These are phyloP conservation scores for Drosophila auraria DNA, from an alignment of 1,140 invertebrate species.

Conservation along the genomic window DNA sequence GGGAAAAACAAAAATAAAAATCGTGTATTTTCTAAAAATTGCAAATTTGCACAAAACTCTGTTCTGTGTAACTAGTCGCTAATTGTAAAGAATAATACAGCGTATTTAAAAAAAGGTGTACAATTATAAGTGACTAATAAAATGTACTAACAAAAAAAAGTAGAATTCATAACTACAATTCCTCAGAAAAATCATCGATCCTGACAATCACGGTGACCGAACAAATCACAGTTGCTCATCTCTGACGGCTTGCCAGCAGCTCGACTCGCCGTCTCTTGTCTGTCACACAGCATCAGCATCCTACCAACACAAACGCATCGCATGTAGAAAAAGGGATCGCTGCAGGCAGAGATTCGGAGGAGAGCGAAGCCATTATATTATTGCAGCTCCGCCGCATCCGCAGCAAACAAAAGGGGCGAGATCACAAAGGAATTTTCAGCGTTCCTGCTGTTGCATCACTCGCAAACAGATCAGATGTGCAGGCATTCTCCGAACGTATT, in stretches of 20 bases:
- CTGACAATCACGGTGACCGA: constrained; percentile 12
- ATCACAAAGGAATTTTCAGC: constrained; percentile 76
- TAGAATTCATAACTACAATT: too few species aligned
- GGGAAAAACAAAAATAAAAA: neutral
- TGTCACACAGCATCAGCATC: constrained; percentile 50
- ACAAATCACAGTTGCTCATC: constrained; percentile 29
- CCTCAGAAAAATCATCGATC: neutral
- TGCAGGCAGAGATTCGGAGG: constrained; percentile 28
- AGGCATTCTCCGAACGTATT: constrained; percentile 44
- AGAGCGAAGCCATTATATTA: constrained; percentile 34
- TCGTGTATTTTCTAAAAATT: neutral
- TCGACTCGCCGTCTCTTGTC: constrained; percentile 29
- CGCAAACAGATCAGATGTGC: constrained; percentile 72
- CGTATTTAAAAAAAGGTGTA: too few species aligned
- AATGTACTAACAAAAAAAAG: neutral
- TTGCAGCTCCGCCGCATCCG: constrained; percentile 39
- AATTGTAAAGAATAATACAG: too few species aligned
- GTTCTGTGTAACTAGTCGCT: neutral
- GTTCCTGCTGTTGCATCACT: constrained; percentile 75
- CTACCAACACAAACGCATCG: constrained; percentile 22
- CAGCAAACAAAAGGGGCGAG: constrained; percentile 40
- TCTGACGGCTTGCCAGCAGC: constrained; percentile 30
- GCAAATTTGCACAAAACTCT: neutral
- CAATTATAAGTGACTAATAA: too few species aligned
- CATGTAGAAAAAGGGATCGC: constrained; percentile 50